Evolutionary conservation across 53 echinoderm and acorn worm species (phyloP), one percentile per base, ranked within the genome.

Genomic region (Glandiceps talaboti): DNA sequence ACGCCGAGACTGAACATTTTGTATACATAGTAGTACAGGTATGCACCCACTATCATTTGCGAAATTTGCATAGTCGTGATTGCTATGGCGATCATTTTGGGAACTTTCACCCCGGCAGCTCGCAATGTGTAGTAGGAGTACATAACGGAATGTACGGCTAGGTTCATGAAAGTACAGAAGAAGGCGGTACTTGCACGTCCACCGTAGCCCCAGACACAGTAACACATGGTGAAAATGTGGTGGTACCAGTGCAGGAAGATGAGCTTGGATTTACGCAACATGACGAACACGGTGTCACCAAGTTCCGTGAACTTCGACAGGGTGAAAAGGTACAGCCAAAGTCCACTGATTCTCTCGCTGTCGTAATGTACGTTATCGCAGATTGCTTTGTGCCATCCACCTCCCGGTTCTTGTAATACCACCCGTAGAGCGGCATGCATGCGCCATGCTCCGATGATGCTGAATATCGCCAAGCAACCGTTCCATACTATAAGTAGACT

Each of bases 401-500:
- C 64, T n/a, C n/a, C n/a, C n/a, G n/a, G n/a, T 45, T 45, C 64
- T 6, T 20, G 6, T 20, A 45, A 20, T 6, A 45, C 20, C 6
- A 20, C 64, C 64, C 6, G 20, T 45, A 45, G 20, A 6, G 64
- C 64, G 6, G 64, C 20, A 20, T 45, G 20, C 1, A 97, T 77
- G 29, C 97, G 76, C 45, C 87, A 75, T 80, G 93, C 91, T 77
- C 97, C 92, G 1, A 93, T 30, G 33, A 86, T 91, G 76, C 97
- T 97, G 81, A 97, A 93, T 74, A 97, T 74, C 0, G 97, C 87
- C 64, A 97, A 83, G 74, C 32, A 75, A 14, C 84, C 33, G 20
- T 92, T 92, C 97, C 97, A 97, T 27, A 91, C 27, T 27, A 97
- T 82, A 28, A 97, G 82, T 12, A 88, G 83, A 1, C 74, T 72